Percentiles rank a stretch among this genome's conserved stretches.
Evolutionary conservation across 2,888 invertebrate species (phyloP).

Genomic region (Timandra comae): DNA sequence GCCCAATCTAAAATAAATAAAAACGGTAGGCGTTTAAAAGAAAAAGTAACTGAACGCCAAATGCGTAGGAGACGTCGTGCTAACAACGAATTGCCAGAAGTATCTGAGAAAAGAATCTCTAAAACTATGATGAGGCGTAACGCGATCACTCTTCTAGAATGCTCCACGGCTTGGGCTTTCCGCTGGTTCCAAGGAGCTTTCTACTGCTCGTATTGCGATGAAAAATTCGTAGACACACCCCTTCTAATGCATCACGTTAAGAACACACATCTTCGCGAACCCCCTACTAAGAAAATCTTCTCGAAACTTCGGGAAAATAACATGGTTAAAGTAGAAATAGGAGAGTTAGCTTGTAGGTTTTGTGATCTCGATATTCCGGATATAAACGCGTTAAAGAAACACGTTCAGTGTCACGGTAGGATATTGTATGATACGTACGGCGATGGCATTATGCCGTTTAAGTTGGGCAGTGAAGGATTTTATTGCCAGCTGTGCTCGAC

Average conservation of each 20-base stretch:
- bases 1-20: conserved; percentile 32
- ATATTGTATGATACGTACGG: conserved; percentile 40
- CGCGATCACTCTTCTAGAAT: conserved; percentile 54
- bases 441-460: conserved; percentile 64
- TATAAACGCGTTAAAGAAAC: conserved; percentile 49
- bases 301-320: conserved; percentile 63
- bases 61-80: conserved; percentile 63
- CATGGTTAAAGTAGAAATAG: conserved; percentile 64
- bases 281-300: conserved; percentile 50
- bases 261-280: conserved; percentile 37
- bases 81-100: conserved; percentile 61
- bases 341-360: conserved; percentile 47
- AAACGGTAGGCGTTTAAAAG: conserved; percentile 58
- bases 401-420: conserved; percentile 44
- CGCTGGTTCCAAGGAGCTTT: conserved; percentile 62
- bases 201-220: conserved; percentile 61
- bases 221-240: conserved; percentile 47
- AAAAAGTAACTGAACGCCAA: conserved; percentile 60
- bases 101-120: conserved; percentile 56
- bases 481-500: conserved; percentile 53
- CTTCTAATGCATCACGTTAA: conserved; percentile 46
- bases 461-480: conserved; percentile 41
- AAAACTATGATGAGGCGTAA: conserved; percentile 68
- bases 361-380: conserved; percentile 37
- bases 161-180: conserved; percentile 65